Conservation (phyloP, 2,888 invertebrate genomes). For the Rugalucina vietnamica region DNA sequence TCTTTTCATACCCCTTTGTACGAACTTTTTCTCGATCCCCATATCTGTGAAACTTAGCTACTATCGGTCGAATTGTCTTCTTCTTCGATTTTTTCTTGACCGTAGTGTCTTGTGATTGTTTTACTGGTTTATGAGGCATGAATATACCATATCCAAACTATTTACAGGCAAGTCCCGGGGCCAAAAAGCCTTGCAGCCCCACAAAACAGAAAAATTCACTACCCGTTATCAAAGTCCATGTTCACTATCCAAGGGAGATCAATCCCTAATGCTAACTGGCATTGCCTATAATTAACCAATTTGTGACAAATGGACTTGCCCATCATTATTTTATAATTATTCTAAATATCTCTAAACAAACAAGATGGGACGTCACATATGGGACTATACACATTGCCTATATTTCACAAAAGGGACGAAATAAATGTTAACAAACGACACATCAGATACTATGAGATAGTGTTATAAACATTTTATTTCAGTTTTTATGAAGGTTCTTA, state of each 20-base stretch:
- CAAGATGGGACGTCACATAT: no score
- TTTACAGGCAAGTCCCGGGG: no score
- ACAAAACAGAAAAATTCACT: background rate
- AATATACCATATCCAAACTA: no score
- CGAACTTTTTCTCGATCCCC: slow-evolving; percentile 2
- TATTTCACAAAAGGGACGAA: no score
- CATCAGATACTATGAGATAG: no score
- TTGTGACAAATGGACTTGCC: background rate
- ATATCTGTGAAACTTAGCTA: slow-evolving; percentile 1
- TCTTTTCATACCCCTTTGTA: background rate
- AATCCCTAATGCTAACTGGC: no score
- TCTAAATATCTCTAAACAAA: background rate
- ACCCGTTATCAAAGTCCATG: no score
- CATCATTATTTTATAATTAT: background rate
- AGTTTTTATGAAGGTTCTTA: no score
- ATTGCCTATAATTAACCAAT: background rate
- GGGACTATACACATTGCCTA: no score
- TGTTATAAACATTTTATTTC: no score
- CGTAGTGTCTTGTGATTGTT: background rate
- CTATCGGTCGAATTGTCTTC: background rate
- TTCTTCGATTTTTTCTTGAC: background rate
- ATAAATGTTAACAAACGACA: no score
- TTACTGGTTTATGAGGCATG: background rate
- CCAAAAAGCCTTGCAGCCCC: background rate
- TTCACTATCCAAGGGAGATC: no score